Conservation (phyloP, 2,113 vertebrate species). For the Indicator maculatus region DNA sequence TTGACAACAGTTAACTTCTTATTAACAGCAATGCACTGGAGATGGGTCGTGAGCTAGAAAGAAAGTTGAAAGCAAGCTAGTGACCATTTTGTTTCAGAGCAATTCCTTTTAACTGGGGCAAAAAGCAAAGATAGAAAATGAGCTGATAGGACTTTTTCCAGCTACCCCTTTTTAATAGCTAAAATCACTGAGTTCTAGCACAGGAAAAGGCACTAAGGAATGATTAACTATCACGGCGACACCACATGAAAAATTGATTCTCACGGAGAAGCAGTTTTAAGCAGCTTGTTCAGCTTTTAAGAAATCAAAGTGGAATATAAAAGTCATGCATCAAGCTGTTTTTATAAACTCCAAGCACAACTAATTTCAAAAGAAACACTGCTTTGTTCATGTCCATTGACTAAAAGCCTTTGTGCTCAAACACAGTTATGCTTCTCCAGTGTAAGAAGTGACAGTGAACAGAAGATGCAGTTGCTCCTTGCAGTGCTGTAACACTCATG, state of each 20-base stretch:
- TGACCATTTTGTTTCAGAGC: not conserved
- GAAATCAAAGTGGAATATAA: not conserved
- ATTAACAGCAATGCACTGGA: not conserved
- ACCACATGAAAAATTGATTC: conserved; percentile 13
- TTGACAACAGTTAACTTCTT: not conserved
- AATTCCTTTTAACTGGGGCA: not conserved
- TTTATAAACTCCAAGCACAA: conserved; percentile 6
- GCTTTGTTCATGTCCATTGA: not conserved
- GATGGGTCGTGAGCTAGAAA: not conserved
- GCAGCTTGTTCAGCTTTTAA: not conserved
- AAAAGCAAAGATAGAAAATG: not conserved
- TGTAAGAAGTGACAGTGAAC: not conserved
- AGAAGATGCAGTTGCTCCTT: not conserved
- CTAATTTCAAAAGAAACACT: not conserved
- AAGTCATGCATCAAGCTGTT: not conserved
- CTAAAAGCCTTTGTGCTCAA: not conserved
- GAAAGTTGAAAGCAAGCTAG: not conserved
- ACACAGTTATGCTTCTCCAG: not conserved
- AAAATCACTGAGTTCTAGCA: not conserved
- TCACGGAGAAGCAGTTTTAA: not conserved
- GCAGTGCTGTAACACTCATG: not conserved
- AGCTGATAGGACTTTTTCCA: not conserved
- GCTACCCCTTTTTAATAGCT: not conserved
- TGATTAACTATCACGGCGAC: not conserved
- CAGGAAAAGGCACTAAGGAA: not conserved